These are phyloP conservation scores for Peromyscus leucopus DNA, from an alignment of 2,113 vertebrate genomes.

Conservation along the genomic window DNA sequence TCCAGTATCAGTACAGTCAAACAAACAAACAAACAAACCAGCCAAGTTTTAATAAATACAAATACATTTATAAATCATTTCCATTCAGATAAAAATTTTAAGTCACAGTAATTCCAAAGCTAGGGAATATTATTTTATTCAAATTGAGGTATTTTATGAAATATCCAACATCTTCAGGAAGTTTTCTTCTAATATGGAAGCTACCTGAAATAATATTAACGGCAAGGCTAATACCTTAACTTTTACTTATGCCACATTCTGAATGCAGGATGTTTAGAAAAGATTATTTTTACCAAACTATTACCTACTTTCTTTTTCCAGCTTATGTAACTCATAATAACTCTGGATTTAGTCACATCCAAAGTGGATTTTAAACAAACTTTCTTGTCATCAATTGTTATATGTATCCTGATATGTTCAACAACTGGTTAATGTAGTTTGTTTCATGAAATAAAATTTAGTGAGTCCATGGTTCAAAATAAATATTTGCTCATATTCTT, in stretches of 20 bases:
- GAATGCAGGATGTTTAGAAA: neutral
- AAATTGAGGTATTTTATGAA: constrained; percentile 44
- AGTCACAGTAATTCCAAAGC: constrained; percentile 2
- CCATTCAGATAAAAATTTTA: neutral
- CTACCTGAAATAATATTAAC: neutral
- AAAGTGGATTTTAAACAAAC: constrained; percentile 57
- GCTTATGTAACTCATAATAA: constrained; percentile 49
- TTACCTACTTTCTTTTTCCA: neutral
- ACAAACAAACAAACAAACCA: neutral
- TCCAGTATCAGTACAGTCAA: neutral
- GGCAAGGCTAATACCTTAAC: constrained; percentile 12
- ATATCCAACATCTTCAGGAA: neutral
- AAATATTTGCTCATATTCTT: constrained; percentile 15
- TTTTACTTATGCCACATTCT: constrained; percentile 5
- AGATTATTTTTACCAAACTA: constrained; percentile 52
- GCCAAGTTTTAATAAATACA: constrained; percentile 4
- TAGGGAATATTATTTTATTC: constrained; percentile 16
- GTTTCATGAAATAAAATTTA: constrained; percentile 45
- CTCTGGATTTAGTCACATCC: neutral
- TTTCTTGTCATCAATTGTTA: neutral
- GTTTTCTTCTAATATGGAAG: constrained; percentile 4
- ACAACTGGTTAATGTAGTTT: constrained; percentile 13
- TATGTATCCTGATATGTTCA: neutral
- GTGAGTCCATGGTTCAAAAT: constrained; percentile 20
- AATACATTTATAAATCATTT: neutral